These are phyloP conservation scores for Melanotaenia nigrans DNA, from an alignment of 2,797 vertebrate species.

Conservation along the genomic window DNA sequence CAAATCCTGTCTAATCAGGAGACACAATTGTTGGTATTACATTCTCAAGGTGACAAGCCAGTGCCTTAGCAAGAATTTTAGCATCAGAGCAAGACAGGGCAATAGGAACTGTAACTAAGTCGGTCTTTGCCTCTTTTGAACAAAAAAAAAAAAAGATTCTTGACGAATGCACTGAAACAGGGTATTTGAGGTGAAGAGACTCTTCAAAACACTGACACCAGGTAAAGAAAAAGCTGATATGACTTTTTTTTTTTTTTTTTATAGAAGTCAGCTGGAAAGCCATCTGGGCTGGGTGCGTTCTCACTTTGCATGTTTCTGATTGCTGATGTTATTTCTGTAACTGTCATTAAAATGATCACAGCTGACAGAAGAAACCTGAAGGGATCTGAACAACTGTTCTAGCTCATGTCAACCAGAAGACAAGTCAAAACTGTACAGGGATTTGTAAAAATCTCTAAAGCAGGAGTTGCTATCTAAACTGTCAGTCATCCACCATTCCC, in stretches of 20 bases:
- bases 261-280: not conserved
- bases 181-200: not conserved
- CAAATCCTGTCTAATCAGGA: no score
- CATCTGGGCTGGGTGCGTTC: not conserved
- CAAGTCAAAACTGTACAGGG: not conserved
- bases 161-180: not conserved
- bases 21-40: no score
- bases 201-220: not conserved
- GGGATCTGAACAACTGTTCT: no score
- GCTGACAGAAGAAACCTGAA: no score
- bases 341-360: not conserved
- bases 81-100: not conserved
- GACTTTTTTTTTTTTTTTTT: not conserved
- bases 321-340: not conserved
- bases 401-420: no score
- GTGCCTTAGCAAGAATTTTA: not conserved
- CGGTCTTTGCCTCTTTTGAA: not conserved
- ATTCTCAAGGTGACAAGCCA: no score
- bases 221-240: not conserved
- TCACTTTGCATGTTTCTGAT: not conserved
- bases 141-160: not conserved
- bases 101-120: not conserved
- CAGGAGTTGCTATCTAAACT: not conserved
- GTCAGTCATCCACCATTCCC: not conserved
- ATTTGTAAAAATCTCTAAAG: not conserved